phyloP scores from a whole-genome alignment of 2,113 vertebrate genomes.

The Pteropus alecto region DNA sequence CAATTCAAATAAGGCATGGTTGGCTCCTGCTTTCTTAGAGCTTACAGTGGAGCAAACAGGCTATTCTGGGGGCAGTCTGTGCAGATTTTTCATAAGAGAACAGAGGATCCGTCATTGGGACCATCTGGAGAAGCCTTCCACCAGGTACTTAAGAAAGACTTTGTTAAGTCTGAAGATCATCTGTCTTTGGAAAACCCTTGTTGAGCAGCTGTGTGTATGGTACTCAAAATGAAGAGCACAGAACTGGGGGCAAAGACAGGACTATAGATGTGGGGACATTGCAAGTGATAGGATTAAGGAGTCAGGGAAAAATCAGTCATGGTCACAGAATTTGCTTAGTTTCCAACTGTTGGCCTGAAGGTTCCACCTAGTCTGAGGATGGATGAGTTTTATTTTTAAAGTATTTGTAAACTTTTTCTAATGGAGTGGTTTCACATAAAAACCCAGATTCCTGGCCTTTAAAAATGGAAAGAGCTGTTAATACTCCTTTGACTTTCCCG shows the following conservation, averaged over 20 bases:
- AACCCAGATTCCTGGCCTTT: neutral
- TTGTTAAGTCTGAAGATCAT: neutral
- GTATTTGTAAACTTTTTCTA: neutral
- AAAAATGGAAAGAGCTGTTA: neutral
- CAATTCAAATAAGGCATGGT: neutral
- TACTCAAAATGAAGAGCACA: neutral
- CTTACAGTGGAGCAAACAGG: neutral
- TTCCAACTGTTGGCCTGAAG: neutral
- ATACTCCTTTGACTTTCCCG: neutral
- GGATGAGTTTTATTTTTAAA: slow-evolving; percentile 4
- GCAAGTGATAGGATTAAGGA: neutral
- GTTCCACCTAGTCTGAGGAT: neutral
- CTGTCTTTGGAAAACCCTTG: neutral
- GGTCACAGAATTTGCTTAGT: neutral
- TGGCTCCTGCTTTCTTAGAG: neutral
- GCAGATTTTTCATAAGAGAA: neutral
- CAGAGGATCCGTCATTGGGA: neutral
- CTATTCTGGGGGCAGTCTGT: neutral
- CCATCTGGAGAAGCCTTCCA: neutral
- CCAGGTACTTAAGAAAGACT: neutral
- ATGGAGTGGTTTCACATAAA: neutral
- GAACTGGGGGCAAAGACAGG: neutral
- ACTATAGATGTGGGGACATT: accelerated
- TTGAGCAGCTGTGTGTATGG: neutral
- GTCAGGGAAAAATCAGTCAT: neutral